Conservation (phyloP, 2,888 invertebrate genomes). For the Latheticus oryzae region DNA sequence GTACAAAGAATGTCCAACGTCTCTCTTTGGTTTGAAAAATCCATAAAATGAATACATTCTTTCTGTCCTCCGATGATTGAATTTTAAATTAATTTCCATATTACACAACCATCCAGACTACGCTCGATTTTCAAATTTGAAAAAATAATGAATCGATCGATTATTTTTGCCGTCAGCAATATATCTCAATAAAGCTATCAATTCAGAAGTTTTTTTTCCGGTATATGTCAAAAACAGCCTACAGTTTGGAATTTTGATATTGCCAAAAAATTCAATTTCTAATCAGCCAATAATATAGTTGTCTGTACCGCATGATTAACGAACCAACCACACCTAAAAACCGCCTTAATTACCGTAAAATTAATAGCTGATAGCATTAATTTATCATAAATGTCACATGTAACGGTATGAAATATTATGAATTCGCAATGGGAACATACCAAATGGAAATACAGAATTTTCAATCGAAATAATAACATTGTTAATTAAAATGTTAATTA, state of each 20-base stretch:
- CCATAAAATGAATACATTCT: too few relatives aligned
- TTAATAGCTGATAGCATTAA: slow-evolving; percentile 45
- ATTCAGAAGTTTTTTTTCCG: too few relatives aligned
- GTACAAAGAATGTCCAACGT: not conserved
- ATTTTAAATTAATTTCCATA: slow-evolving; percentile 58
- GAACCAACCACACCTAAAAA: slow-evolving; percentile 33
- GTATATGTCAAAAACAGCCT: too few relatives aligned
- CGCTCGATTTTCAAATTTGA: too few relatives aligned
- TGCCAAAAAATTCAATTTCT: too few relatives aligned
- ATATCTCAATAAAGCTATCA: too few relatives aligned
- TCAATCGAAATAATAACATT: slow-evolving; percentile 18
- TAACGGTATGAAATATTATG: slow-evolving; percentile 45
- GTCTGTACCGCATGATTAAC: slow-evolving; percentile 29
- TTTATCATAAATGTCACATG: slow-evolving; percentile 48
- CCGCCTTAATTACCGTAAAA: slow-evolving; percentile 43
- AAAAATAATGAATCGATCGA: too few relatives aligned
- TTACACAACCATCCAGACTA: too few relatives aligned
- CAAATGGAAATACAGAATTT: slow-evolving; percentile 44
- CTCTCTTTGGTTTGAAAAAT: not conserved
- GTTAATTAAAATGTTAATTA: slow-evolving; percentile 35
- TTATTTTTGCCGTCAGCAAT: too few relatives aligned
- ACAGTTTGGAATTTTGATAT: too few relatives aligned
- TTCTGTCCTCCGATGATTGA: slow-evolving; percentile 51
- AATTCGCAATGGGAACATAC: slow-evolving; percentile 45
- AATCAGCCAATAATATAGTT: too few relatives aligned